Base-by-base conservation (phyloP, 2,113 vertebrate species). In the Alexandromys fortis region DNA sequence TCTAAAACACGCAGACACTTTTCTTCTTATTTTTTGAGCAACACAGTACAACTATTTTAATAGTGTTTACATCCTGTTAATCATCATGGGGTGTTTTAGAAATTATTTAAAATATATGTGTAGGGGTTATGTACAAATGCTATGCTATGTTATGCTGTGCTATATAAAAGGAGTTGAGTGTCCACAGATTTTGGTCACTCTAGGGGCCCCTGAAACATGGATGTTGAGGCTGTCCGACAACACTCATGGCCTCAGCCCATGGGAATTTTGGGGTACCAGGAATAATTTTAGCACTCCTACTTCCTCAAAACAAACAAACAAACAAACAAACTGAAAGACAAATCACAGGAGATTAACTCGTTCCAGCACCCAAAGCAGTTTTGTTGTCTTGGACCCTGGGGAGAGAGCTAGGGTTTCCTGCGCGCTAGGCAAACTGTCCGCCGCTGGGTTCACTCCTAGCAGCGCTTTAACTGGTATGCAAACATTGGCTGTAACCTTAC, bases 241-340 rank as follows among this genome's bases (percentile, higher is more conserved):
- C 89, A n/a, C 49, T 14, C 63, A 33, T 8, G 47, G 21, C 61
- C 55, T 94, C 61, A 89, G 79, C 33, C n/a, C 49, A 0, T 10
- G 55, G 7, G 4, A 30, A 14, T 47, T 30, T 42, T 26, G 17
- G 61, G 49, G 85, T 26, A 28, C 83, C 42, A 49, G 82, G 78
- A 17, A 70, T 67, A 73, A 75, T 76, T 42, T 45, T 2, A 67
- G 61, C 24, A 91, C n/a, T 93, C 33, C 72, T 30, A 28, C 11
- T 12, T 14, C n/a, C 93, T 87, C 24, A 89, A 75, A 95, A 94
- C 45, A 96, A 95, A 92, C 77, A 91, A 92, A 16, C 49, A 49
- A 49, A 61, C 79, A 92, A 78, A 73, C 68, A 82, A 93, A 65
- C 58, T 83, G 58, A 92, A 76, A 67, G 42, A 68, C 89, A 70